phyloP scores from a whole-genome alignment of 2,797 vertebrate species.

The Sarcoramphus papa region DNA sequence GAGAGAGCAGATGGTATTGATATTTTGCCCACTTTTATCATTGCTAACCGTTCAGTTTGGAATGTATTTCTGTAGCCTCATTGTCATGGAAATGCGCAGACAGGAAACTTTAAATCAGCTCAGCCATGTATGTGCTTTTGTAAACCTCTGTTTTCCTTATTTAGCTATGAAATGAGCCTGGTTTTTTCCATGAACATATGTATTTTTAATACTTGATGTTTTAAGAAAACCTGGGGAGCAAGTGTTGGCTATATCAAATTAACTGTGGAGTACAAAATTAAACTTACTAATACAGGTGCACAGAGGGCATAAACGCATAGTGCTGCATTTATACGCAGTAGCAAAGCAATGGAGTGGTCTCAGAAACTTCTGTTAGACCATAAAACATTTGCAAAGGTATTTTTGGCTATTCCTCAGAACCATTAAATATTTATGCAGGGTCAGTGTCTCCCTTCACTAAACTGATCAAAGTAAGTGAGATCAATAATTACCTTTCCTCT shows the following conservation, averaged over 20 bases:
- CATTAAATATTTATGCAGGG: not conserved
- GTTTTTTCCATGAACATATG: not conserved
- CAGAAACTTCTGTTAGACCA: not conserved
- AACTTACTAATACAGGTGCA: not conserved
- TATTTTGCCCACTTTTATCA: slow-evolving; percentile 53
- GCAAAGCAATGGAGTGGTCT: not conserved
- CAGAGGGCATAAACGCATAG: not conserved
- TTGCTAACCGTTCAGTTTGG: slow-evolving; percentile 1
- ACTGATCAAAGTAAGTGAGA: not conserved
- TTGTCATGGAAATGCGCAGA: slow-evolving; percentile 60
- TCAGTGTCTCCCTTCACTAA: not conserved
- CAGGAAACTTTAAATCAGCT: slow-evolving; percentile 26
- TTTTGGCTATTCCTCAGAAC: not conserved
- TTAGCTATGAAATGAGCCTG: not conserved
- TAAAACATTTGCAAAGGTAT: not conserved
- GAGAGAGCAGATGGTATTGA: slow-evolving; percentile 45
- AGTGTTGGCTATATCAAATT: not conserved
- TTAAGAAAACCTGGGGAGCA: not conserved
- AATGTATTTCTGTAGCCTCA: slow-evolving; percentile 29
- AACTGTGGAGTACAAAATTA: not conserved
- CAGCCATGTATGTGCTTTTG: not conserved
- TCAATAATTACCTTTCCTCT: not conserved
- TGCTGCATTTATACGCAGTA: not conserved
- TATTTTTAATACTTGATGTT: not conserved
- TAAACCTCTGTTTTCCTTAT: slow-evolving; percentile 24